A percentile compares a stretch with the other conserved stretches of the same genome.
Evolutionary conservation across 37 sponge, comb jelly and placozoan species (phyloP).

Genomic region (Bolinopsis microptera): DNA sequence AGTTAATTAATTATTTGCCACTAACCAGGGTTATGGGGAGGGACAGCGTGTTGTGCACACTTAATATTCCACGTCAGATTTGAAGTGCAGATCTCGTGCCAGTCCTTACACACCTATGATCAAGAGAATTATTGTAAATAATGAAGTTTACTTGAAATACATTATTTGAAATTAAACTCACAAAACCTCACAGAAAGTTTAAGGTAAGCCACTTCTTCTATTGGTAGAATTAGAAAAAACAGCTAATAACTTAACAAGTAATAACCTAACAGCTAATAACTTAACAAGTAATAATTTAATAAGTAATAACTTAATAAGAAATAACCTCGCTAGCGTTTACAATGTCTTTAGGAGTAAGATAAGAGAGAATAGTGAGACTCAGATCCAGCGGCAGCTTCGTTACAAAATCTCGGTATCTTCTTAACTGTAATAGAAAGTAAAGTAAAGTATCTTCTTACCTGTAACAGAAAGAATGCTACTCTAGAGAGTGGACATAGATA

Average conservation of each 20-base stretch:
- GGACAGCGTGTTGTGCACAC: constrained; percentile 17
- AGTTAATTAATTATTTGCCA: too few relatives aligned
- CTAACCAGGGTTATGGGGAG: constrained; percentile 46
- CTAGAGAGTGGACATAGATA: background rate
- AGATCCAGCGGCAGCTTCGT: constrained; percentile 24
- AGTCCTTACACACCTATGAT: background rate
- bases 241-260: background rate
- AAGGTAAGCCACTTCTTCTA: too few relatives aligned
- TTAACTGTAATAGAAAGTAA: background rate
- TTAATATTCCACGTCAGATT: constrained; percentile 17
- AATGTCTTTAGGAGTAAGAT: constrained; percentile 56
- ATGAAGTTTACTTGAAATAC: background rate
- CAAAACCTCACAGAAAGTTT: too few relatives aligned
- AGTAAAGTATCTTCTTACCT: background rate
- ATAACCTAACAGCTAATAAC: background rate
- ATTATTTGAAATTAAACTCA: background rate
- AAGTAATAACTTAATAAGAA: background rate
- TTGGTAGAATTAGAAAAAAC: background rate
- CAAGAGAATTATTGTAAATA: background rate
- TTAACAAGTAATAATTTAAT: too few relatives aligned
- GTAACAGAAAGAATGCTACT: background rate
- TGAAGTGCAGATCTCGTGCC: constrained; percentile 52
- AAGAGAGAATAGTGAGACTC: constrained; percentile 19
- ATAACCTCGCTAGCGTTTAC: constrained; percentile 61
- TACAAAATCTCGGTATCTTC: constrained; percentile 57